phyloP scores from a whole-genome alignment of 2,113 vertebrate species.

The Oreochromis aureus region DNA sequence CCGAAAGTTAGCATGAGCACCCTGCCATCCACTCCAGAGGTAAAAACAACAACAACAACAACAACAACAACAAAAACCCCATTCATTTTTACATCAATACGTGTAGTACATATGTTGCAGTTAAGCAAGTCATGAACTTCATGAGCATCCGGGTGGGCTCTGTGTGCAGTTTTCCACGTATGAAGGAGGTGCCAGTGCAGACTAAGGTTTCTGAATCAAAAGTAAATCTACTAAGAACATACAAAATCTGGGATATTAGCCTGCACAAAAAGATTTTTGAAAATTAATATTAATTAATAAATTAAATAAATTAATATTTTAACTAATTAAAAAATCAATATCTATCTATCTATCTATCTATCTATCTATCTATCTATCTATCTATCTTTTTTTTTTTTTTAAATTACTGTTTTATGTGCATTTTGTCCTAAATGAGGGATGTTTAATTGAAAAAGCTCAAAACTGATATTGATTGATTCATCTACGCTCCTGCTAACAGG shows the following conservation, averaged over 20 bases:
- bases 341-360: no score
- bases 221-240: neutral
- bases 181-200: neutral
- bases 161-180: neutral
- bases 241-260: neutral
- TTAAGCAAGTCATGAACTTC: neutral
- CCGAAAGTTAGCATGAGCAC: neutral
- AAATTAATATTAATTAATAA: neutral
- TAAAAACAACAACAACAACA: fast-evolving
- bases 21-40: neutral
- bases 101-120: neutral
- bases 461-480: neutral
- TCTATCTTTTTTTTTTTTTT: neutral
- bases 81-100: neutral
- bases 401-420: neutral
- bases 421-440: neutral
- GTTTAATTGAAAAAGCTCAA: neutral
- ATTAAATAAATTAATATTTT: neutral
- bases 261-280: neutral
- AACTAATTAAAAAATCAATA: neutral
- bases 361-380: neutral
- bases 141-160: neutral
- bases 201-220: neutral
- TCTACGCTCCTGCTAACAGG: neutral
- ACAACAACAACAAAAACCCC: neutral